These are phyloP conservation scores for Mionectes macconnelli DNA, from an alignment of 2,113 vertebrate genomes.

Conservation along the genomic window DNA sequence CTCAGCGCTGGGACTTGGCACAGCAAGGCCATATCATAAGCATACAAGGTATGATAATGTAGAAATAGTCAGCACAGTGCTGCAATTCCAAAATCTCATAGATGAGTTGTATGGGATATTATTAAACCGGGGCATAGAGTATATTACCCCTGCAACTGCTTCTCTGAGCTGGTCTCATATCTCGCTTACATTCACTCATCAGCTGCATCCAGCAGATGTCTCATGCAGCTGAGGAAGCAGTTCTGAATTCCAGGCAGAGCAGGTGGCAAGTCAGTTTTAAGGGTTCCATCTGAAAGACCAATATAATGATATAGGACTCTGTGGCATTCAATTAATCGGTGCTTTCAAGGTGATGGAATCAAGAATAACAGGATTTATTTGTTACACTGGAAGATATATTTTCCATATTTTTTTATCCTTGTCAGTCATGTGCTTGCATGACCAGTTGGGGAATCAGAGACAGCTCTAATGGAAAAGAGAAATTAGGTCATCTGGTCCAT, in stretches of 20 bases:
- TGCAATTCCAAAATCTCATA: not conserved
- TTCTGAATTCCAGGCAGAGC: not conserved
- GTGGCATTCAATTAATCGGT: not conserved
- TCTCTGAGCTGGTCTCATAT: not conserved
- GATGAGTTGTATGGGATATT: not conserved
- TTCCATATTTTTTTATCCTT: not conserved
- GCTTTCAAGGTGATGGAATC: not conserved
- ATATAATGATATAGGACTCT: not conserved
- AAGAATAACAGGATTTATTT: not conserved
- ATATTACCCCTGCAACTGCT: not conserved
- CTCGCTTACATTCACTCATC: not conserved
- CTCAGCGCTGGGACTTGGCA: not conserved
- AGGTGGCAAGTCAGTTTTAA: not conserved
- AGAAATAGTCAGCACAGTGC: not conserved
- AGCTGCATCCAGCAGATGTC: not conserved
- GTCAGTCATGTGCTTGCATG: conserved; percentile 28
- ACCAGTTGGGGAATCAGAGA: not conserved
- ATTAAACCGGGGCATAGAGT: not conserved
- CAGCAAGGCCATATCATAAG: not conserved
- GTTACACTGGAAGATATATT: not conserved
- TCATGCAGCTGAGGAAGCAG: not conserved
- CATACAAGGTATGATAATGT: not conserved
- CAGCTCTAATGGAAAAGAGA: conserved; percentile 47
- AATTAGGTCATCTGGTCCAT: conserved; percentile 62
- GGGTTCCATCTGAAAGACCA: not conserved